Conservation (phyloP, 30 jellyfish, hydroid and myxozoan species). For the Hydra vulgaris region DNA sequence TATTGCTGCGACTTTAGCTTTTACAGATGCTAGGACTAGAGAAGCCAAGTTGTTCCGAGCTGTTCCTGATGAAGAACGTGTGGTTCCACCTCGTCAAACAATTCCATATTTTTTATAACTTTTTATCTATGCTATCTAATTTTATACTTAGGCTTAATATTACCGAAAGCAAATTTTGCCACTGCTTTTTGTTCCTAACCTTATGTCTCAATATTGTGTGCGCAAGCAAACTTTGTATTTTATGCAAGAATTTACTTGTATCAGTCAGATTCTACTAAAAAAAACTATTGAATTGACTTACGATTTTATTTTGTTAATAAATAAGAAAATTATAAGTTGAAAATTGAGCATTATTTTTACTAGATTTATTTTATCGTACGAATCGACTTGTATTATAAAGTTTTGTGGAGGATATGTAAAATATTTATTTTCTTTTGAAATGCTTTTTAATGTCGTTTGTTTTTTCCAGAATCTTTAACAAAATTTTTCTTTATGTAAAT, state of each 20-base stretch:
- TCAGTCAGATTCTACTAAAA: too few species aligned
- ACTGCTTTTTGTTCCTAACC: too few species aligned
- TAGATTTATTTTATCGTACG: not conserved
- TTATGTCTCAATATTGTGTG: too few species aligned
- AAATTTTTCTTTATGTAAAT: too few species aligned
- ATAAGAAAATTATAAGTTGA: too few species aligned
- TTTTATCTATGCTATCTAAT: not conserved
- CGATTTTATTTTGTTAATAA: too few species aligned
- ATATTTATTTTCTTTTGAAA: not conserved
- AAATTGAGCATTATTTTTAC: not conserved
- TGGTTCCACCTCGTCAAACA: constrained; percentile 63
- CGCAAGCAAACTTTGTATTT: too few species aligned
- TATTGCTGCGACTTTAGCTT: constrained; percentile 85
- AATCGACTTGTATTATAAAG: not conserved
- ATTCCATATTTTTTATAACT: constrained; percentile 69
- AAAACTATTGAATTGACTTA: too few species aligned
- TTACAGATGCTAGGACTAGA: constrained; percentile 55
- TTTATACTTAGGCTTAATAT: not conserved
- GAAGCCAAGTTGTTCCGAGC: constrained; percentile 86
- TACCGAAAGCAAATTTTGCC: not conserved
- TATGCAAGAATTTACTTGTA: not conserved
- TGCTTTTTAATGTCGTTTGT: too few species aligned
- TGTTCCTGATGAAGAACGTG: constrained; percentile 87
- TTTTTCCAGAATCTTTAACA: too few species aligned
- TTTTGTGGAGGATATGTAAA: not conserved